Conservation (phyloP, 2,113 vertebrate species). For the Amphiprion percula region DNA sequence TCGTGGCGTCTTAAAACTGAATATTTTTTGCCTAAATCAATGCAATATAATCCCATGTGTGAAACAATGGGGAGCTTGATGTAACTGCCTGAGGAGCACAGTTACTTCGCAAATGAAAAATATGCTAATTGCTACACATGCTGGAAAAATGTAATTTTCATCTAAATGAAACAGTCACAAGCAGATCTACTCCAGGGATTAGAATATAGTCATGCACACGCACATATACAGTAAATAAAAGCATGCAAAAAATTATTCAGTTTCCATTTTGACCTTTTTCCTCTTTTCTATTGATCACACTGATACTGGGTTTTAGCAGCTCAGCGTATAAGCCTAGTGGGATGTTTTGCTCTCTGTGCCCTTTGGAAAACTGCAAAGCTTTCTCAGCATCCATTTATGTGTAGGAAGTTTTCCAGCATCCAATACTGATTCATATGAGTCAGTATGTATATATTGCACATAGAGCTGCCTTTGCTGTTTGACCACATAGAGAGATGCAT, state of each 20-base stretch:
- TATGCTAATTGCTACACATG: conserved; percentile 56
- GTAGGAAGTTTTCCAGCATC: neutral
- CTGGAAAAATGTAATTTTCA: conserved; percentile 41
- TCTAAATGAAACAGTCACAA: conserved; percentile 44
- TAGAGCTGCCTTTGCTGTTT: neutral
- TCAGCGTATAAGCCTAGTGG: neutral
- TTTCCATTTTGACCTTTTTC: neutral
- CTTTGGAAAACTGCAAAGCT: conserved; percentile 28
- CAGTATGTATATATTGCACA: neutral
- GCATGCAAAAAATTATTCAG: neutral
- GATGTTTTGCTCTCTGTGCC: conserved; percentile 6
- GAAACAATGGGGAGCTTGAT: conserved; percentile 44
- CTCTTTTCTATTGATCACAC: conserved; percentile 7
- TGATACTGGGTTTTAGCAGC: neutral
- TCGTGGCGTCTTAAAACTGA: conserved; percentile 7
- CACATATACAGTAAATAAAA: conserved; percentile 1
- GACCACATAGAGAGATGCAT: neutral
- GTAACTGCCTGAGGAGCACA: conserved; percentile 46
- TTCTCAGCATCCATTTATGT: conserved; percentile 1
- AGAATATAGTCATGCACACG: conserved; percentile 1
- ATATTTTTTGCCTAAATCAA: conserved; percentile 26
- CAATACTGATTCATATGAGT: conserved; percentile 1
- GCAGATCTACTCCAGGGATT: neutral
- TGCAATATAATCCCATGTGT: conserved; percentile 40
- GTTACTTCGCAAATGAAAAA: conserved; percentile 65